Percentiles rank a stretch among this genome's conserved stretches.
Conservation (phyloP, 2,797 vertebrate genomes). For the Enteromius fasciolatus region DNA sequence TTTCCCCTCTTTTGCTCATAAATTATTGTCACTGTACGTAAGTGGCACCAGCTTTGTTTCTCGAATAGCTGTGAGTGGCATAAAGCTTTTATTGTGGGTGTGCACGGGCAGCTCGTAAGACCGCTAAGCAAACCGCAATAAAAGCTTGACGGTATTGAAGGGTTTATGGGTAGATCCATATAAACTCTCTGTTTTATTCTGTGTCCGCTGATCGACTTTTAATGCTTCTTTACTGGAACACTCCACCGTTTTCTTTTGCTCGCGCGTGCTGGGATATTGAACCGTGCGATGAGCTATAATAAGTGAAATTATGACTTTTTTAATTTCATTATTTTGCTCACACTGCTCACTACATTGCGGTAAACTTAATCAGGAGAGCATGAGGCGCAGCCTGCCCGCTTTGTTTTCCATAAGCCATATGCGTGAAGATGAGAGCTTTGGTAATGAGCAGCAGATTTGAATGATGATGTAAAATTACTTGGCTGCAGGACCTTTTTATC, state of each 20-base stretch:
- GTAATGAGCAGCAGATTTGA: constrained; percentile 47
- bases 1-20: constrained; percentile 63
- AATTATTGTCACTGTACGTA: constrained; percentile 68
- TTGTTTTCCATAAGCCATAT: constrained; percentile 24
- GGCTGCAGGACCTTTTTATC: constrained; percentile 34
- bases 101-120: constrained; percentile 64
- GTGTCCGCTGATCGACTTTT: constrained; percentile 38
- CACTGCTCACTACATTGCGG: constrained; percentile 1
- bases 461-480: constrained; percentile 45
- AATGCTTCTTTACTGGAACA: constrained; percentile 31
- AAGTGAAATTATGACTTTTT: constrained; percentile 35
- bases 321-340: constrained; percentile 34
- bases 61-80: constrained; percentile 65
- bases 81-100: constrained; percentile 66
- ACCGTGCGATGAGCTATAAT: constrained; percentile 14
- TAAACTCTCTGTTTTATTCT: constrained; percentile 44
- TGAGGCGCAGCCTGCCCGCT: constrained; percentile 5
- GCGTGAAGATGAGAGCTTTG: constrained; percentile 24
- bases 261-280: constrained; percentile 14
- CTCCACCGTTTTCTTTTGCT: neutral
- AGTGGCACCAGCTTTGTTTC: constrained; percentile 69
- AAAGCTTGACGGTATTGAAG: constrained; percentile 45
- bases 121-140: constrained; percentile 66
- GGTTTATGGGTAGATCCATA: constrained; percentile 44
- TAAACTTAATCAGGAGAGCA: constrained; percentile 43